These are phyloP conservation scores for Nematopogon swammerdamellus DNA, from an alignment of 2,888 invertebrate species.

Conservation along the genomic window DNA sequence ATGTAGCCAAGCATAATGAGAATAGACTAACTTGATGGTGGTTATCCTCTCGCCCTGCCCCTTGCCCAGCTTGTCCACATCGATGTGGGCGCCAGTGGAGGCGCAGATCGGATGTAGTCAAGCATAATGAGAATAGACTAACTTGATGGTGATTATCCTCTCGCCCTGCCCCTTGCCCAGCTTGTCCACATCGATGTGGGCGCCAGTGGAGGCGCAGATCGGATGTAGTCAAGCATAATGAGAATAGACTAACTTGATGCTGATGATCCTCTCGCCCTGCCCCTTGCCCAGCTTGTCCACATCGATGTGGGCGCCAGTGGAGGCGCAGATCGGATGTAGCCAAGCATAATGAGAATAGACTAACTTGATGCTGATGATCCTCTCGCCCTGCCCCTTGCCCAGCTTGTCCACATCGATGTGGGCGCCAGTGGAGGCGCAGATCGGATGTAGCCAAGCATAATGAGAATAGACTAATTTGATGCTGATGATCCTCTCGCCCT, in stretches of 20 bases:
- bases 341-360: too few relatives aligned
- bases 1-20: too few relatives aligned
- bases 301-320: constrained; percentile 97
- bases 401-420: constrained; percentile 99
- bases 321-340: constrained; percentile 92
- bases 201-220: too few relatives aligned
- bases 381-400: constrained; percentile 88
- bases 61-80: constrained; percentile 96
- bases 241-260: constrained; percentile 83
- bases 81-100: constrained; percentile 96
- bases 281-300: constrained; percentile 96
- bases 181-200: too few relatives aligned
- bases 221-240: too few relatives aligned
- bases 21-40: constrained; percentile 83
- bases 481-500: too few relatives aligned
- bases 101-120: constrained; percentile 95
- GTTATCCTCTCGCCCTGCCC: constrained; percentile 92
- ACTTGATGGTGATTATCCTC: too few relatives aligned
- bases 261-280: constrained; percentile 91
- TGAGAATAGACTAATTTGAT: too few relatives aligned
- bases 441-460: too few relatives aligned
- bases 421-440: too few relatives aligned
- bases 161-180: too few relatives aligned
- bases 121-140: too few relatives aligned
- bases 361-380: constrained; percentile 61